Percentiles rank a stretch among this genome's conserved stretches.
Conservation (phyloP, 2,113 vertebrate genomes). For the Neopipo cinnamomea region DNA sequence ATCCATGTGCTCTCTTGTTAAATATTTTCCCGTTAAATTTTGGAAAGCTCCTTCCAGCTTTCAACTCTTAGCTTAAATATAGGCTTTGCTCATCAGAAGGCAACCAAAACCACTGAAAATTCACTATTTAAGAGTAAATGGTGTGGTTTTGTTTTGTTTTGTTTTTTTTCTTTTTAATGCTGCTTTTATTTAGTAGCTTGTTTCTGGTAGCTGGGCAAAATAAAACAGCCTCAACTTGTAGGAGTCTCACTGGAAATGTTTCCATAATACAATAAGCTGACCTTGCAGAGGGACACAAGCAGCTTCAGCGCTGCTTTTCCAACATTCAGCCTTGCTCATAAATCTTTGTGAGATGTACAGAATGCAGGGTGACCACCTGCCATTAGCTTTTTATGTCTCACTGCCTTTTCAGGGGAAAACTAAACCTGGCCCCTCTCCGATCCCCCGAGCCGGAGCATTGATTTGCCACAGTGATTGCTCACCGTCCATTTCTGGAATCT, state of each 20-base stretch:
- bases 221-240: neutral
- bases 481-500: slow-evolving; percentile 35
- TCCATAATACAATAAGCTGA: slow-evolving; percentile 28
- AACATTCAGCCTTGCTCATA: slow-evolving; percentile 22
- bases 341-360: slow-evolving; percentile 34
- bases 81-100: neutral
- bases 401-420: slow-evolving; percentile 44
- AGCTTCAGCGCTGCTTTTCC: neutral
- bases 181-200: neutral
- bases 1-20: neutral
- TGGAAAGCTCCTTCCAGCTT: neutral
- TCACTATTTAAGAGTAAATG: neutral
- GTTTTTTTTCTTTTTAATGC: neutral
- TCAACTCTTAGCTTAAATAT: neutral
- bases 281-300: neutral
- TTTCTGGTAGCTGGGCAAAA: neutral
- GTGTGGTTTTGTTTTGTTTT: neutral
- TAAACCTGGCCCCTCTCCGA: neutral
- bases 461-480: slow-evolving; percentile 44
- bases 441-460: neutral
- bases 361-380: slow-evolving; percentile 39
- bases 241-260: neutral
- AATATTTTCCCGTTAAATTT: neutral
- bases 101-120: neutral
- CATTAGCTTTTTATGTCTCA: slow-evolving; percentile 25